Evolutionary conservation across 2,113 vertebrate genomes (phyloP), one percentile per base, ranked within the genome.

Genomic region (Apaloderma vittatum): DNA sequence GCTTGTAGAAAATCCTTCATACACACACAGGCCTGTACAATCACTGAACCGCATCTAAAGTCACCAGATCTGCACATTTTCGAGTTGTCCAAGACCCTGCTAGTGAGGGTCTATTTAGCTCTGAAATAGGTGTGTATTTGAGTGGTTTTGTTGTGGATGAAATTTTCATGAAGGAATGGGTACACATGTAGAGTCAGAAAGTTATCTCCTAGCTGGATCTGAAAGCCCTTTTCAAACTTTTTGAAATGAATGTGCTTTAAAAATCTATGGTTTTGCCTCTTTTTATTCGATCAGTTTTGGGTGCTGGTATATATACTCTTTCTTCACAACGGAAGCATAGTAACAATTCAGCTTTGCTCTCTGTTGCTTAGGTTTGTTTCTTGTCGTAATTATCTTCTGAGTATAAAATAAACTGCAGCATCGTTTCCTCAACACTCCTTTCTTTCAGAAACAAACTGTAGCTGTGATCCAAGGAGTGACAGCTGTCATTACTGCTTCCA

Each of bases 381-480:
- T 29, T 68, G 43, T 59, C 37, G 5, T 68, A 74, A 54, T 63
- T 71, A 16, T 57, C 26, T 88, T 83, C n/a, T 15, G 51, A 91
- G 46, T 73, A 36, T 55, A 89, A 80, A 83, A 27, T n/a, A 62
- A 88, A 66, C 11, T 9, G 22, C 67, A 67, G 20, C 77, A 77
- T 40, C 55, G 8, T 77, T 86, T 81, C 29, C 37, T 84, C 4
- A 11, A 32, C 12, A 1, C 34, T 66, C 27, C 19, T 92, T 83
- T 95, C 30, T 97, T 95, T 77, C 95, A 99, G 99, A 98, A 98
- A 96, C 98, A 86, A 74, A 97, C 93, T 61, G 94, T 98, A 95
- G 95, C 98, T 86, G 97, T 99, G 54, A 98, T 99, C 84, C 97
- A 98, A 3, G 99, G 98, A 12, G 95, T 99, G 58, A 97, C 98